Evolutionary conservation across 2,888 invertebrate genomes (phyloP).

Genomic region (Globia sparganii): DNA sequence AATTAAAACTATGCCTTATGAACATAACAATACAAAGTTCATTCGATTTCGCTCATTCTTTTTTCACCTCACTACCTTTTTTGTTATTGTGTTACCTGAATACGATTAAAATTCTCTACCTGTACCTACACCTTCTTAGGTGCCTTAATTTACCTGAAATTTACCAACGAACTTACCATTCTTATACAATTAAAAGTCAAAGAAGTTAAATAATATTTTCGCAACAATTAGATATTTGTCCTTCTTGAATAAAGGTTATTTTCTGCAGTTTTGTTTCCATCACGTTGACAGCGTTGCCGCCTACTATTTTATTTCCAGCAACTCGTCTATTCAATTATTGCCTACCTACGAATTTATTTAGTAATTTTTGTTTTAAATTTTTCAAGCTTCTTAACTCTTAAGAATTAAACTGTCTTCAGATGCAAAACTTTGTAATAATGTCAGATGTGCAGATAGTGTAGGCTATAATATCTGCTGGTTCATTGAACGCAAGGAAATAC

Average conservation of each 20-base stretch:
- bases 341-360: background rate
- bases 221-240: background rate
- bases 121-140: too few relatives aligned
- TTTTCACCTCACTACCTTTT: too few relatives aligned
- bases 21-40: too few relatives aligned
- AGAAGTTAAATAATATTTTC: background rate
- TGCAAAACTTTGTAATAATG: background rate
- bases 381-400: background rate
- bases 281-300: background rate
- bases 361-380: background rate
- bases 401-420: background rate
- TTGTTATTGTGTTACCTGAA: background rate
- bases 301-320: slow-evolving; percentile 28
- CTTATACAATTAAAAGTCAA: background rate
- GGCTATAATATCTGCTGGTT: background rate
- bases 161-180: background rate
- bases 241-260: background rate
- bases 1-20: background rate
- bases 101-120: background rate
- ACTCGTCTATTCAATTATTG: background rate
- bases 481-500: too few relatives aligned
- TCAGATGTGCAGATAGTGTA: background rate
- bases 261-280: background rate
- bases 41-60: too few relatives aligned
- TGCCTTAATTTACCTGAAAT: background rate